Percentiles rank a stretch among this genome's conserved stretches.
Conservation (phyloP, 2,888 invertebrate species). For the Geotrupes spiniger region DNA sequence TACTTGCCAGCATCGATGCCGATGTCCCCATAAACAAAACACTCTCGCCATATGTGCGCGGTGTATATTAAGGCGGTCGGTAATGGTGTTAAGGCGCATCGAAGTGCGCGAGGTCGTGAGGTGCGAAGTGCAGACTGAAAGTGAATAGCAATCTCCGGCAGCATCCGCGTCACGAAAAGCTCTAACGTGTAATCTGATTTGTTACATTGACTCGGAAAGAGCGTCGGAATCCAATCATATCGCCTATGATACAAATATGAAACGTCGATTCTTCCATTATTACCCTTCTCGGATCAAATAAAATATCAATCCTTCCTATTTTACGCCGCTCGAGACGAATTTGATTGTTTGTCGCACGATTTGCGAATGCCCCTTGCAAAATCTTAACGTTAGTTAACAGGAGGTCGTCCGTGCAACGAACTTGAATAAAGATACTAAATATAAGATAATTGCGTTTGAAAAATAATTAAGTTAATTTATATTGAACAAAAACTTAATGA, state of each 20-base stretch:
- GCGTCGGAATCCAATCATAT: slow-evolving; percentile 14
- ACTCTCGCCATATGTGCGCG: background rate
- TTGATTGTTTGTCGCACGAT: no score
- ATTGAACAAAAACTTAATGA: no score
- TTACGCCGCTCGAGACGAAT: no score
- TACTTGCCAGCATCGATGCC: no score
- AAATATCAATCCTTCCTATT: slow-evolving; percentile 9
- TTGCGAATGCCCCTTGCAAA: no score
- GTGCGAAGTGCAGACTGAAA: slow-evolving; percentile 10
- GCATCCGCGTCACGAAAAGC: slow-evolving; percentile 12
- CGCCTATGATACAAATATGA: slow-evolving; percentile 16
- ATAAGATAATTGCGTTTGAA: no score
- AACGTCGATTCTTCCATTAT: slow-evolving; percentile 13
- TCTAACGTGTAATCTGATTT: slow-evolving; percentile 13
- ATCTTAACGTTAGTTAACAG: no score
- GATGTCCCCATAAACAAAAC: background rate
- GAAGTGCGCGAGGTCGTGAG: slow-evolving; percentile 8
- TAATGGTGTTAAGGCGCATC: slow-evolving; percentile 3
- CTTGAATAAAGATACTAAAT: no score
- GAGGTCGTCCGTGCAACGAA: no score
- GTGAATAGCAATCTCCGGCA: slow-evolving; percentile 16
- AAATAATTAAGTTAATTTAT: no score
- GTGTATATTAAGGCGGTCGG: background rate
- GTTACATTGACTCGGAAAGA: slow-evolving; percentile 13
- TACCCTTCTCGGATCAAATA: slow-evolving; percentile 10